Percentiles rank a stretch among this genome's conserved stretches.
Evolutionary conservation across 2,888 invertebrate species (phyloP).

Genomic region (Darwinula stevensoni): DNA sequence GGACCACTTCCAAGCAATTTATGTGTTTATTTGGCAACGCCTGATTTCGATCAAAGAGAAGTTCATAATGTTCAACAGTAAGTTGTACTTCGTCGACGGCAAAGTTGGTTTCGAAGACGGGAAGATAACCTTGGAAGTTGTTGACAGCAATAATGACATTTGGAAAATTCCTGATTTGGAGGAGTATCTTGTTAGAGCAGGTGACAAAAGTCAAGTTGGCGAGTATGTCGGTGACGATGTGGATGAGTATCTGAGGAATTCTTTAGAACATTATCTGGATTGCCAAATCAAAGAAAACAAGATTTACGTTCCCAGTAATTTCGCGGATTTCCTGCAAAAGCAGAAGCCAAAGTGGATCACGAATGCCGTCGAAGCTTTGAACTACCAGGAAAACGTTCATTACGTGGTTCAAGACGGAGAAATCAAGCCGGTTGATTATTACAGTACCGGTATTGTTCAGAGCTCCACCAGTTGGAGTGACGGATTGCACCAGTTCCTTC

Average conservation of each 20-base stretch:
- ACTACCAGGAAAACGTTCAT: slow-evolving; percentile 8
- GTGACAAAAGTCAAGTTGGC: slow-evolving; percentile 2
- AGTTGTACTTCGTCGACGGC: slow-evolving; percentile 1
- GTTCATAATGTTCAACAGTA: slow-evolving; percentile 1
- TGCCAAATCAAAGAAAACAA: not conserved
- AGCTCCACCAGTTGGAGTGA: slow-evolving; percentile 9
- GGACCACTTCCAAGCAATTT: slow-evolving; percentile 1
- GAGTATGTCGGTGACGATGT: slow-evolving; percentile 2
- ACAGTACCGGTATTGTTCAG: slow-evolving; percentile 10
- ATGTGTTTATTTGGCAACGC: slow-evolving; percentile 2
- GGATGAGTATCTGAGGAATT: slow-evolving; percentile 1
- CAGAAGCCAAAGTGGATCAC: slow-evolving; percentile 8
- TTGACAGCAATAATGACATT: slow-evolving; percentile 1
- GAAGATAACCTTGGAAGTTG: not conserved
- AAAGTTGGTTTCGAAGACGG: slow-evolving; percentile 1
- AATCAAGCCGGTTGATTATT: slow-evolving; percentile 10
- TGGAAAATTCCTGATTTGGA: slow-evolving; percentile 1
- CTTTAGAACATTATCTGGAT: not conserved
- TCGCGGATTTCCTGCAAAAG: slow-evolving; percentile 1
- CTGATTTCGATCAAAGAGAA: slow-evolving; percentile 2
- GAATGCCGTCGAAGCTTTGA: slow-evolving; percentile 9
- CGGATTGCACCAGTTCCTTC: slow-evolving; percentile 9
- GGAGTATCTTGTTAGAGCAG: not conserved
- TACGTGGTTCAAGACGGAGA: slow-evolving; percentile 9
- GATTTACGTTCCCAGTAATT: slow-evolving; percentile 2